Conservation (phyloP, 2,797 vertebrate species). For the Poecilia gillii region DNA sequence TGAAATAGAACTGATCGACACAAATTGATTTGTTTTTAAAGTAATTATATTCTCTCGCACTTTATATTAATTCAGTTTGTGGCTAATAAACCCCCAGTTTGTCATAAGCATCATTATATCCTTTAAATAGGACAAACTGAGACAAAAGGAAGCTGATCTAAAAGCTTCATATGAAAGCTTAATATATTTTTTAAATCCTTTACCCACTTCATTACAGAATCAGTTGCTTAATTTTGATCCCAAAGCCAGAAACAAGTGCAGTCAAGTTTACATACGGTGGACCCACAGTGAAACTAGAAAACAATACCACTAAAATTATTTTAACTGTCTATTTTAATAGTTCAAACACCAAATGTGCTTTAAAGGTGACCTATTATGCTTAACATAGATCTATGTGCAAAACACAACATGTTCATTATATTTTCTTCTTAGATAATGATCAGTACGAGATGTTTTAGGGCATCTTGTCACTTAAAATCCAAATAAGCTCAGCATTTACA, state of each 20-base stretch:
- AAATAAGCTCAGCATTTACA: too few species aligned
- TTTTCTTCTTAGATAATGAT: too few species aligned
- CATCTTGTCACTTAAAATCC: too few species aligned
- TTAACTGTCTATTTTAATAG: not conserved
- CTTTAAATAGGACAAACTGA: not conserved
- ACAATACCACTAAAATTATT: not conserved
- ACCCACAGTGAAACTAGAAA: not conserved
- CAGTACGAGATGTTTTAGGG: too few species aligned
- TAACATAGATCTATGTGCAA: too few species aligned
- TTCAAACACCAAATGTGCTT: not conserved
- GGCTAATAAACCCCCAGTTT: not conserved
- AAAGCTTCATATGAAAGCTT: not conserved
- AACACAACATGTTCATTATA: too few species aligned
- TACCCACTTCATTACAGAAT: not conserved
- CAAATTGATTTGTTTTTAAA: slow-evolving; percentile 18
- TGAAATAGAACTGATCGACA: slow-evolving; percentile 6
- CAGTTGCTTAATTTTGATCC: not conserved
- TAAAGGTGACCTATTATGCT: not conserved
- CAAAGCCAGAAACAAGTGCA: not conserved
- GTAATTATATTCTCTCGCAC: not conserved
- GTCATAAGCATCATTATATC: not conserved
- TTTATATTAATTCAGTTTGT: not conserved
- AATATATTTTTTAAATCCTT: not conserved
- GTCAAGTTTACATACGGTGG: not conserved
- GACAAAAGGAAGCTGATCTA: not conserved